Evolutionary conservation across 1,140 invertebrate genomes (phyloP), one percentile per base, ranked within the genome.

Genomic region (Aricia agestis): DNA sequence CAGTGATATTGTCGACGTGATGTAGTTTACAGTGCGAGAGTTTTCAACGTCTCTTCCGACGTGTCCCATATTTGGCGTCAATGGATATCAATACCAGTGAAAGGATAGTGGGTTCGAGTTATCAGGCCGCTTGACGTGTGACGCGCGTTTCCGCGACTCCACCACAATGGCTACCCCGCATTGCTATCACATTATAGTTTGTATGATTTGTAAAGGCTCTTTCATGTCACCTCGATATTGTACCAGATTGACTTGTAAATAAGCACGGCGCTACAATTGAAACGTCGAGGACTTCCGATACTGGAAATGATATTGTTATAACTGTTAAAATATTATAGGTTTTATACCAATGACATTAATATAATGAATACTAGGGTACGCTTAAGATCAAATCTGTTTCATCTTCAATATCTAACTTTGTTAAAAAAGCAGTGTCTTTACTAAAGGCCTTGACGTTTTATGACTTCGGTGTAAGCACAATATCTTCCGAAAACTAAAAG

Each of bases 101-200:
- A 25, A 69, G 59, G 59, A n/a, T 59, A 19, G 58, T 59, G 58
- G 18, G 17, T 41, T 19, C 58, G 41, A 65, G 32, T 41, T 70
- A 70, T 70, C 68, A 65, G 68, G 42, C 15, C 36, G 58, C 61
- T 63, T 15, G 31, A 11, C 52, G 45, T 78, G 79, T 87, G 86
- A 89, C 85, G 85, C 85, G 86, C 83, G 82, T 75, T 87, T 90
- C 87, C 87, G 87, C 82, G 78, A 84, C 76, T 76, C 82, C 77
- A 78, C 81, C 81, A 90, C 87, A 89, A 88, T 81, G 75, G 77
- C 52, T 80, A 83, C 83, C 79, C 80, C 75, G 80, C 82, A 81
- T 81, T 74, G 67, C 75, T 85, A 86, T 87, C 81, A 75, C 73
- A 82, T 85, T 82, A 83, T 81, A 70, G 80, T 83, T 80, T 80